These are phyloP conservation scores for Ficedula albicollis DNA, from an alignment of 2,797 vertebrate species.

Conservation along the genomic window DNA sequence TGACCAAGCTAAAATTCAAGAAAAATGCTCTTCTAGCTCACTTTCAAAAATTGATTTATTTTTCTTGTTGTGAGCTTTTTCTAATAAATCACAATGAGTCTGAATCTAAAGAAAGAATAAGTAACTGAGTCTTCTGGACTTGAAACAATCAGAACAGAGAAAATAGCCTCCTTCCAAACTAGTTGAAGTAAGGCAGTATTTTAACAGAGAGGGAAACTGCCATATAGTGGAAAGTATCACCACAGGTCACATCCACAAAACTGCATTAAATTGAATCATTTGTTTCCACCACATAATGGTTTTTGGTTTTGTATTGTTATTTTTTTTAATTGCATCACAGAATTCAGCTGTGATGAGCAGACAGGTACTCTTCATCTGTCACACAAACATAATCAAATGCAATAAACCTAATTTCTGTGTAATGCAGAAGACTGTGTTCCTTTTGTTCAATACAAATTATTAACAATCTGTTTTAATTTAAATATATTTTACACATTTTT, in stretches of 20 bases:
- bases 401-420: constrained; percentile 69
- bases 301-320: background rate
- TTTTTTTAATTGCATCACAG: background rate
- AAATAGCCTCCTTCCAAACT: constrained; percentile 21
- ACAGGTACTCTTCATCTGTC: constrained; percentile 46
- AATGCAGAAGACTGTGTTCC: constrained; percentile 47
- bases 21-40: constrained; percentile 25
- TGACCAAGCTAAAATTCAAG: constrained; percentile 63
- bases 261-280: constrained; percentile 10
- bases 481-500: background rate
- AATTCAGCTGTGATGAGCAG: constrained; percentile 29
- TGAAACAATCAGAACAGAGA: background rate
- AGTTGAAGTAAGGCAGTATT: background rate
- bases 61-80: constrained; percentile 47
- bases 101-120: constrained; percentile 6
- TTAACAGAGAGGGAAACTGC: constrained; percentile 17
- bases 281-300: background rate
- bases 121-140: background rate
- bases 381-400: constrained; percentile 63
- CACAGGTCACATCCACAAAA: constrained; percentile 11
- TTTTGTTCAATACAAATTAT: constrained; percentile 45
- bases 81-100: constrained; percentile 13
- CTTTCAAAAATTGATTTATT: constrained; percentile 22
- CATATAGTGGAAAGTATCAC: constrained; percentile 21
- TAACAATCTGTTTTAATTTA: background rate